Conservation (phyloP, 2,113 vertebrate species). For the Saiga tatarica region DNA sequence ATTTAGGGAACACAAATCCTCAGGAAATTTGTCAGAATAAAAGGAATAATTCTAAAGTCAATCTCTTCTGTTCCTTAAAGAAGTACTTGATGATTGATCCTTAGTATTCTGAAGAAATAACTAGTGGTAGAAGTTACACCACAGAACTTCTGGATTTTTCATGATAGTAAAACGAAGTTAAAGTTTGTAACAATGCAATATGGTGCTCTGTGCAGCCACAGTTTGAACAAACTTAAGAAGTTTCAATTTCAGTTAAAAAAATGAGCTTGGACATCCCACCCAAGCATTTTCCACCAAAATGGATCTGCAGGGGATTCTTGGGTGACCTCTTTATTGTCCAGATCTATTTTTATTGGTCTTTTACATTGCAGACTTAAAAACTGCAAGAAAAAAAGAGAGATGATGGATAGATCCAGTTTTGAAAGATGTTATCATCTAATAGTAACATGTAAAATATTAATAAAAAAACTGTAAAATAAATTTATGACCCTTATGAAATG, state of each 20-base stretch:
- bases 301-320: not conserved
- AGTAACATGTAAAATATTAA: not conserved
- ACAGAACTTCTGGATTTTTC: not conserved
- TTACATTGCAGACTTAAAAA: not conserved
- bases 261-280: not conserved
- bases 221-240: not conserved
- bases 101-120: not conserved
- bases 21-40: not conserved
- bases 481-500: not conserved
- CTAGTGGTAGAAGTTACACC: not conserved
- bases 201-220: not conserved
- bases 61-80: not conserved
- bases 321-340: not conserved
- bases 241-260: not conserved
- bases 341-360: not conserved
- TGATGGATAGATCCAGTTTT: not conserved
- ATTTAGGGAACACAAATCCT: not conserved
- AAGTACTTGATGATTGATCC: not conserved
- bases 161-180: not conserved
- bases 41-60: not conserved
- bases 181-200: not conserved
- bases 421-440: not conserved
- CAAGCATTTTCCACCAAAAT: not conserved
- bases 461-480: not conserved
- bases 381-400: not conserved